phyloP scores from a whole-genome alignment of 2,113 vertebrate genomes.

The Sapayoa aenigma region DNA sequence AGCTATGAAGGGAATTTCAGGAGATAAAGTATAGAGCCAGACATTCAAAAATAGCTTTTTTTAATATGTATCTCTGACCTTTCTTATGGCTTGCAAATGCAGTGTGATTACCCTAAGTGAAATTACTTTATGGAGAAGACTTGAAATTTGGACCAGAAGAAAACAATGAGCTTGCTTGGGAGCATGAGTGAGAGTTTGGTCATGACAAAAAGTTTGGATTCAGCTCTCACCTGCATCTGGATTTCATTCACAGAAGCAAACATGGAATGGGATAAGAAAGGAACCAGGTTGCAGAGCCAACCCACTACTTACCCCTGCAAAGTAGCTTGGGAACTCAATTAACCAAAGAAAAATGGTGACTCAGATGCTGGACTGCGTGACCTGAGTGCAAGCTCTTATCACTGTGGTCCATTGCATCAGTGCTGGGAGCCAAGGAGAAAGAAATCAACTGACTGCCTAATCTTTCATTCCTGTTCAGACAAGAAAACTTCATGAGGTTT shows the following conservation, averaged over 20 bases:
- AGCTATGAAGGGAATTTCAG: slow-evolving; percentile 3
- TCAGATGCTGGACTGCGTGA: background rate
- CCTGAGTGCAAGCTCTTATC: background rate
- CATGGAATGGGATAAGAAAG: background rate
- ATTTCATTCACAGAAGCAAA: background rate
- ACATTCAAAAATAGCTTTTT: background rate
- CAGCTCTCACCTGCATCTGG: background rate
- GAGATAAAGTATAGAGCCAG: background rate
- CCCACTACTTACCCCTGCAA: background rate
- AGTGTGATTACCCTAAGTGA: background rate
- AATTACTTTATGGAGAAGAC: background rate
- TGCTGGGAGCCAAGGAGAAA: background rate
- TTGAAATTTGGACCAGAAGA: background rate
- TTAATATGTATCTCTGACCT: background rate
- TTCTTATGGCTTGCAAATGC: slow-evolving; percentile 13
- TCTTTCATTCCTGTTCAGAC: background rate
- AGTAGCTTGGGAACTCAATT: background rate
- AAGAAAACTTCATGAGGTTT: background rate
- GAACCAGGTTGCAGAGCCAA: background rate
- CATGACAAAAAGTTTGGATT: background rate
- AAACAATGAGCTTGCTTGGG: background rate
- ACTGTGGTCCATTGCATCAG: background rate
- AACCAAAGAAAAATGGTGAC: background rate
- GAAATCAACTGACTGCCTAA: background rate
- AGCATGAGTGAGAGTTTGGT: background rate